These are phyloP conservation scores for Chaenocephalus aceratus DNA, from an alignment of 2,113 vertebrate genomes.

Conservation along the genomic window DNA sequence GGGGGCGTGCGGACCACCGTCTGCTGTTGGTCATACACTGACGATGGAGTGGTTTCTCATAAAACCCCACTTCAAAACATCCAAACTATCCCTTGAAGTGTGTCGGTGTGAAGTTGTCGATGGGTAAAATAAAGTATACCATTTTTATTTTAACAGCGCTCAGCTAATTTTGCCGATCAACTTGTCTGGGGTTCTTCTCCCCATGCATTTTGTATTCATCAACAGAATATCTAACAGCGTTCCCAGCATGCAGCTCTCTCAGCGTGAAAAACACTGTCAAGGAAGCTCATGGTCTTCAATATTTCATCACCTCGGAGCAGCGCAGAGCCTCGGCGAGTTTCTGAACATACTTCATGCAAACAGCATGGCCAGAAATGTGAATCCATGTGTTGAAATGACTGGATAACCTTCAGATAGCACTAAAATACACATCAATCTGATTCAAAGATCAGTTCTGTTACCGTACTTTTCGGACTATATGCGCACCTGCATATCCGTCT, in stretches of 20 bases:
- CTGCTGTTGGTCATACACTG: no score
- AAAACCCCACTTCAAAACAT: no score
- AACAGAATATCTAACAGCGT: conserved; percentile 8
- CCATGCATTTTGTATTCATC: neutral
- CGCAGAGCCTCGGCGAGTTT: neutral
- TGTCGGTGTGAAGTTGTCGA: no score
- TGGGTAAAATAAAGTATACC: no score
- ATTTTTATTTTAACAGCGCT: neutral
- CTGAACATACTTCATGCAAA: neutral
- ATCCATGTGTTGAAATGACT: neutral
- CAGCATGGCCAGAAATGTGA: neutral
- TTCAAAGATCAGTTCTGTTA: conserved; percentile 8
- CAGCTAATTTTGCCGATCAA: neutral
- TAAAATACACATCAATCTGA: conserved; percentile 10
- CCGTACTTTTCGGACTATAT: no score
- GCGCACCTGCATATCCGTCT: no score
- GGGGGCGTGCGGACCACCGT: no score
- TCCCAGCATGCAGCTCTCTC: conserved; percentile 15
- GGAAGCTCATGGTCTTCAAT: neutral
- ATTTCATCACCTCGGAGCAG: neutral
- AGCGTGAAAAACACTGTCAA: neutral
- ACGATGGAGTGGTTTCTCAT: no score
- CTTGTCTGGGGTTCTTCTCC: no score
- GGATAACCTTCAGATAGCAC: neutral
- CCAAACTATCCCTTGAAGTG: no score